These are phyloP conservation scores for Crax fasciolata DNA, from an alignment of 2,797 vertebrate genomes.

Conservation along the genomic window DNA sequence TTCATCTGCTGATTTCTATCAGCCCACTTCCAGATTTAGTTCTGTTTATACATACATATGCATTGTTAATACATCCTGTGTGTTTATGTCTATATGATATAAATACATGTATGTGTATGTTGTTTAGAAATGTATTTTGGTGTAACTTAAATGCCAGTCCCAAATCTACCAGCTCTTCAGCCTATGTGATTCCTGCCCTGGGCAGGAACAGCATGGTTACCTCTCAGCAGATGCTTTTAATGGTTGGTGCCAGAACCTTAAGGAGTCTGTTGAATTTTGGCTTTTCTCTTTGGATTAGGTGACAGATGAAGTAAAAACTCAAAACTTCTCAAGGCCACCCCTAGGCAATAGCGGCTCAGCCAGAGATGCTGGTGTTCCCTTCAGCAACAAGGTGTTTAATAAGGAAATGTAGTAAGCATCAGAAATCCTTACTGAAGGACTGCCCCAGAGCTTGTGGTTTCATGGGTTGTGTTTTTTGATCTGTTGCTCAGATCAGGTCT, in stretches of 20 bases:
- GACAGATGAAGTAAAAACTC: neutral
- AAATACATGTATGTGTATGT: rapidly evolving
- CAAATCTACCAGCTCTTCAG: neutral
- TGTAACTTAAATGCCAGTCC: neutral
- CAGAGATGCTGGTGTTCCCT: conserved; percentile 28
- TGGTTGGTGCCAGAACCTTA: neutral
- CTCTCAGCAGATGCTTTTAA: neutral
- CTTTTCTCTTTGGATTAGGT: neutral
- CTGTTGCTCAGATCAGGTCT: neutral
- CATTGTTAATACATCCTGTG: neutral
- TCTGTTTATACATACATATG: neutral
- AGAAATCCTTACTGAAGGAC: neutral
- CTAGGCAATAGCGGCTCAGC: conserved; percentile 3
- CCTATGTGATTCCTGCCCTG: neutral
- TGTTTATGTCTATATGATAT: neutral
- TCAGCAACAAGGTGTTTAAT: neutral
- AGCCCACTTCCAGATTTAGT: neutral
- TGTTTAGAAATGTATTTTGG: neutral
- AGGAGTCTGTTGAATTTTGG: neutral
- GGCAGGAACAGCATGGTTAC: neutral
- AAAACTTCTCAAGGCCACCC: neutral
- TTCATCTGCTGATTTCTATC: neutral
- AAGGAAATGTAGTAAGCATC: neutral
- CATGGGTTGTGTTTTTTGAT: neutral
- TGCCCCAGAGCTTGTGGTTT: neutral